These are phyloP conservation scores for Gadus chalcogrammus DNA, from an alignment of 2,113 vertebrate species.

Conservation along the genomic window DNA sequence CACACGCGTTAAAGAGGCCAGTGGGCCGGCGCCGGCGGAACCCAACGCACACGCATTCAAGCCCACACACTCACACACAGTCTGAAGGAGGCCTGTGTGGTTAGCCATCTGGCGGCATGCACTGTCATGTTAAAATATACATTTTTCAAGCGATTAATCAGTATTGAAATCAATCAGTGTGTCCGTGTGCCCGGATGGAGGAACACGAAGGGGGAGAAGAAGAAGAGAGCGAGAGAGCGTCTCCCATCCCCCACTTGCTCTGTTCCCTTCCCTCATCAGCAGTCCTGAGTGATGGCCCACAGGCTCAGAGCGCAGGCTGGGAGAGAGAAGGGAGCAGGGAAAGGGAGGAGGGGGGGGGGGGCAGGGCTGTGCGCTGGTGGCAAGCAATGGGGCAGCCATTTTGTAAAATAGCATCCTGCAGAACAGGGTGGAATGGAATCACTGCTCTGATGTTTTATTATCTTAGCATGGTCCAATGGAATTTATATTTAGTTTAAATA, in stretches of 20 bases:
- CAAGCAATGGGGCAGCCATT: slow-evolving; percentile 65
- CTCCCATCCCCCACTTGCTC: slow-evolving; percentile 49
- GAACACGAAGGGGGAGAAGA: slow-evolving; percentile 20
- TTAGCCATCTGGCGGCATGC: slow-evolving; percentile 2
- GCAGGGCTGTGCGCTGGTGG: slow-evolving; percentile 36
- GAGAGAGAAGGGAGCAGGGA: slow-evolving; percentile 48
- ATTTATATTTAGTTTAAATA: too few species aligned
- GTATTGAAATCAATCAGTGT: neutral
- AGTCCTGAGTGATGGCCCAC: slow-evolving; percentile 57
- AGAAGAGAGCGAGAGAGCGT: slow-evolving; percentile 27
- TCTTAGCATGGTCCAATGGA: too few species aligned
- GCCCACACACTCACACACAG: slow-evolving; percentile 13
- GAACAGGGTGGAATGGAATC: neutral
- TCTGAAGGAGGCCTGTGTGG: neutral
- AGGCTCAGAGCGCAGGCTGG: slow-evolving; percentile 45
- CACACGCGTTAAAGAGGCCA: slow-evolving; percentile 18
- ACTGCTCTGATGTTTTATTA: neutral
- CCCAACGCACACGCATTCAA: slow-evolving; percentile 3
- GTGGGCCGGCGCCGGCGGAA: neutral
- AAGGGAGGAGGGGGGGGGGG: slow-evolving; percentile 42
- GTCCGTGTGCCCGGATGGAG: slow-evolving; percentile 5
- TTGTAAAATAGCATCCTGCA: slow-evolving; percentile 43
- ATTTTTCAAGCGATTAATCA: slow-evolving; percentile 14
- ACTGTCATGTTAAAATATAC: neutral
- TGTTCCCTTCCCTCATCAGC: slow-evolving; percentile 59